Base-by-base conservation (phyloP, 2,113 vertebrate genomes). In the Pluvialis apricaria region DNA sequence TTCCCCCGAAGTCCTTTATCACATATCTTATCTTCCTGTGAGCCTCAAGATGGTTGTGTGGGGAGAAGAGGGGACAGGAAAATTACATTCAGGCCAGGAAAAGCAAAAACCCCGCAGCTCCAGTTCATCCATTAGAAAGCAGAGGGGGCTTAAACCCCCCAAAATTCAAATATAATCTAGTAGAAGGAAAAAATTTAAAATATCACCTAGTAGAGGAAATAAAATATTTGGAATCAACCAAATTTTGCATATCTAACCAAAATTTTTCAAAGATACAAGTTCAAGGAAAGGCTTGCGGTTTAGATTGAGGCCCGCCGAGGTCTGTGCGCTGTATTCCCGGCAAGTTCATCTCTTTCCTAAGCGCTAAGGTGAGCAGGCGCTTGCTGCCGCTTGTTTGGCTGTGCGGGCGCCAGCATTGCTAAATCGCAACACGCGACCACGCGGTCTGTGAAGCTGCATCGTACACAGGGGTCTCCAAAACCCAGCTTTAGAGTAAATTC, bases 381-480 rank as follows among this genome's bases (percentile, higher is more conserved):
- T 64, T 3, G 10, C 70, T 62, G 54, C 69, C 3, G 22, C 18
- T n/a, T 4, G 1, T 26, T 22, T 3, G 3, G 11, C 62, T 54
- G 2, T 31, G 60, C 5, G 8, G 49, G 55, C 88, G 77, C 76
- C 52, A 22, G 58, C 40, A 65, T 89, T 81, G 69, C 85, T 42
- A 49, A 78, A 82, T 71, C 44, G 42, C 86, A 26, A 82, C 91
- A 38, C 36, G 38, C 17, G 34, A 66, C 88, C 32, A 7, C 47
- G 82, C 86, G 76, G 49, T 25, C 49, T 24, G 24, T 25, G 49
- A 25, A 51, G 12, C 97, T 28, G 79, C 65, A 47, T 79, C 61
- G 10, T 82, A 76, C 16, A n/a, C 82, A 91, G 93, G 92, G 90
- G 45, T 95, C 94, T 97, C 97, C 94, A 95, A 92, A 97, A 96